Percentiles rank a stretch among this genome's conserved stretches.
phyloP scores from a whole-genome alignment of 2,113 vertebrate genomes.

The Tragelaphus strepsiceros region DNA sequence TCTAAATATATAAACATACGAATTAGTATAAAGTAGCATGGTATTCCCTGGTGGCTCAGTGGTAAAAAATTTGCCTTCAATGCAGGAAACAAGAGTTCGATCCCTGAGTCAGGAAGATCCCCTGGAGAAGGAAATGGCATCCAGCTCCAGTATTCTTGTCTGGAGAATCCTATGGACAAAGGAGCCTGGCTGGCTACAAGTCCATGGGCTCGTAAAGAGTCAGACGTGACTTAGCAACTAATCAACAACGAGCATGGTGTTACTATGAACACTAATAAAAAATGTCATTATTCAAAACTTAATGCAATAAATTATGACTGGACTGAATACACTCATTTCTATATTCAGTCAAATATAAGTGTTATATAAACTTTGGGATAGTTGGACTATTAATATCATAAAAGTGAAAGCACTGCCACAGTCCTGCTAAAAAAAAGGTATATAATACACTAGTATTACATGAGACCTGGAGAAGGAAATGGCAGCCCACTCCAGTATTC shows the following conservation, averaged over 20 bases:
- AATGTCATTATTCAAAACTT: background rate
- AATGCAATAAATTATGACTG: background rate
- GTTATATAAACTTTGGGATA: background rate
- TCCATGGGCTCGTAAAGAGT: background rate
- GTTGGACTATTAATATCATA: background rate
- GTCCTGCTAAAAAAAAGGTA: background rate
- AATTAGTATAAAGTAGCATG: background rate
- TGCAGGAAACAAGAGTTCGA: background rate
- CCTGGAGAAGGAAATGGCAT: background rate
- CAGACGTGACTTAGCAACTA: background rate
- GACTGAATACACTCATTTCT: background rate
- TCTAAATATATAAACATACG: background rate
- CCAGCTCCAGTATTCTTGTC: background rate
- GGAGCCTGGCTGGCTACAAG: background rate
- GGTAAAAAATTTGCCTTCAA: background rate
- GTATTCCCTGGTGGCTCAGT: background rate
- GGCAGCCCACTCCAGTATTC: too few species aligned
- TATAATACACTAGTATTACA: background rate
- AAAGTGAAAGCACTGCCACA: background rate
- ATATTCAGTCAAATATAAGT: background rate
- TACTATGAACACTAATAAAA: background rate
- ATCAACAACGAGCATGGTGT: fast-evolving
- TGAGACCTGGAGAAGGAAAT: too few species aligned
- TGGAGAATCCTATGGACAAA: background rate
- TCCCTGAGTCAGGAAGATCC: background rate